Evolutionary conservation across 2,113 vertebrate species (phyloP).

Genomic region (Pseudorasbora parva): DNA sequence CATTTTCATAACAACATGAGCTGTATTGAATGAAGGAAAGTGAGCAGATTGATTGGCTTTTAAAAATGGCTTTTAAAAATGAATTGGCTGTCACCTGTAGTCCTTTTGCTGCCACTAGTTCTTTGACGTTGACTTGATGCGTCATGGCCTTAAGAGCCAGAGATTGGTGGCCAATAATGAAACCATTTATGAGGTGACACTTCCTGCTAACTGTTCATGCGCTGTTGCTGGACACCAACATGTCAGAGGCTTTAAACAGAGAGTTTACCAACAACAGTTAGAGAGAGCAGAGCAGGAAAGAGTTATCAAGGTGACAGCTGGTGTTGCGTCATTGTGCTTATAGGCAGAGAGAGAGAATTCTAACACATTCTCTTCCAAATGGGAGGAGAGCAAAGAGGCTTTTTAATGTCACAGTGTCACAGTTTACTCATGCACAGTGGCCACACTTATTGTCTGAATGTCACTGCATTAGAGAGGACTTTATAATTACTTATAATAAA

Average conservation of each 20-base stretch:
- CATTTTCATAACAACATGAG: no score
- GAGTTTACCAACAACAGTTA: neutral
- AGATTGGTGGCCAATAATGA: neutral
- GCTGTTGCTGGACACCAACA: neutral
- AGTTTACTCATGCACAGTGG: neutral
- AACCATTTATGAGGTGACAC: constrained; percentile 3
- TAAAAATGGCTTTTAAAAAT: no score
- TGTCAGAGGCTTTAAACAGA: neutral
- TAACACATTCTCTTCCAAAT: constrained; percentile 4
- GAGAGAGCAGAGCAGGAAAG: neutral
- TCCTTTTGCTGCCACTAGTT: no score
- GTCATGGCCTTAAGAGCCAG: no score
- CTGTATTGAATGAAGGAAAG: no score
- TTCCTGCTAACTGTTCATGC: constrained; percentile 1
- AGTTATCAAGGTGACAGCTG: neutral
- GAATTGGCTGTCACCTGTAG: no score
- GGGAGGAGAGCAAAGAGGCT: neutral
- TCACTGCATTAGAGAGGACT: neutral
- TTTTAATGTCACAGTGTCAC: neutral
- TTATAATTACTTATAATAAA: neutral
- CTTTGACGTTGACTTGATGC: no score
- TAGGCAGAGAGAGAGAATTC: constrained; percentile 1
- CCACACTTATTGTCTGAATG: neutral
- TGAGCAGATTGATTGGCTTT: no score
- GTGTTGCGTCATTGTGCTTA: neutral